Conservation (phyloP, 2,113 vertebrate species). For the Marcusenius ussheri region DNA sequence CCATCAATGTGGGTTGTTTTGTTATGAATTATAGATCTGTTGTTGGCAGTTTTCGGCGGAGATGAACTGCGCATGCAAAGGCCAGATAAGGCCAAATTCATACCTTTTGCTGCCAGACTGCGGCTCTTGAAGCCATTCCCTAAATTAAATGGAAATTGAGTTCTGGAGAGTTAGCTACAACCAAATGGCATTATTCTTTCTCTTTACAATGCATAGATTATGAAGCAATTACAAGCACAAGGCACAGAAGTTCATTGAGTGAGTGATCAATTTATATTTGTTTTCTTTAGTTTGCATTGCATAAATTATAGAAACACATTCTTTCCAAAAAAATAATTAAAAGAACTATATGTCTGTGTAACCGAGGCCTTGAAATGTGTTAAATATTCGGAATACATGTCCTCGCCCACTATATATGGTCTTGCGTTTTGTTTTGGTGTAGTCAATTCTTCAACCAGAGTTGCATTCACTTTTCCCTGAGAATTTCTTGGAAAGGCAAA, state of each 20-base stretch:
- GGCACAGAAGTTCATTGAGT: neutral
- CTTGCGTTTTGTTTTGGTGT: neutral
- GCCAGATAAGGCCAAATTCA: conserved; percentile 72
- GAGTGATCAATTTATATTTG: neutral
- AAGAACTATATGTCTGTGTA: neutral
- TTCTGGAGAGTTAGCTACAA: conserved; percentile 56
- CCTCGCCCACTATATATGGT: neutral
- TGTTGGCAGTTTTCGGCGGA: conserved; percentile 59
- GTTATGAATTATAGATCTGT: conserved; percentile 72
- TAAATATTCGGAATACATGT: neutral
- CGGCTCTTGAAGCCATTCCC: conserved; percentile 52
- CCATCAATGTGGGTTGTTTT: conserved; percentile 59
- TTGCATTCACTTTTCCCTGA: neutral
- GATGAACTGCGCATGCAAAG: conserved; percentile 67
- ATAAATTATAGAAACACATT: neutral
- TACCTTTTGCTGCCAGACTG: conserved; percentile 62
- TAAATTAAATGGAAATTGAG: conserved; percentile 70
- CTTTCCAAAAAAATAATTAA: neutral
- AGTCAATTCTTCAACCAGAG: neutral
- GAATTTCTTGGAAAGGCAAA: neutral
- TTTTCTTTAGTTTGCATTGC: neutral
- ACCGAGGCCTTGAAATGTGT: neutral
- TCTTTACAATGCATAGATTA: conserved; percentile 42
- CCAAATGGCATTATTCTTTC: conserved; percentile 41
- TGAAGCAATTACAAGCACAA: conserved; percentile 17